A percentile compares a stretch with the other conserved stretches of the same genome.
Evolutionary conservation across 2,888 invertebrate species (phyloP).

Genomic region (Tromatobia lineatoria): DNA sequence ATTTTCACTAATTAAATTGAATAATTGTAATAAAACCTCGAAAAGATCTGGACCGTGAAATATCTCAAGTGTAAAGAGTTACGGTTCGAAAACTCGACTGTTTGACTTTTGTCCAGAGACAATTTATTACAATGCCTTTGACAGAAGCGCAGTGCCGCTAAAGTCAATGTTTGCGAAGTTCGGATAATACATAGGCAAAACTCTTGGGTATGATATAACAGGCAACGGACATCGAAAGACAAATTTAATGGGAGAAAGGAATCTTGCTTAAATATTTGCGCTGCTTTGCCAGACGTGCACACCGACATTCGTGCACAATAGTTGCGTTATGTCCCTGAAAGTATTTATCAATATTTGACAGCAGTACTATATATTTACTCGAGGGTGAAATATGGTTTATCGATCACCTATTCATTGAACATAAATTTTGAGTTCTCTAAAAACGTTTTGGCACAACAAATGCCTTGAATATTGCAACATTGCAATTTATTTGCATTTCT

Average conservation of each 20-base stretch:
- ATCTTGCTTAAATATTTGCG: slow-evolving; percentile 69
- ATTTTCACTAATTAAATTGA: background rate
- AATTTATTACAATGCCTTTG: slow-evolving; percentile 51
- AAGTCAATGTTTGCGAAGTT: slow-evolving; percentile 59
- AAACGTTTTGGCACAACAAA: background rate
- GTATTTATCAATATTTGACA: slow-evolving; percentile 32
- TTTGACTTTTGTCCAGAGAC: slow-evolving; percentile 47
- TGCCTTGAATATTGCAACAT: too few relatives aligned
- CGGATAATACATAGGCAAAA: slow-evolving; percentile 30
- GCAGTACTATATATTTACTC: background rate
- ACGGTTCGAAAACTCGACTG: background rate
- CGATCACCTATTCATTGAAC: background rate
- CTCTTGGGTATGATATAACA: slow-evolving; percentile 28
- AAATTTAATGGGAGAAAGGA: slow-evolving; percentile 70
- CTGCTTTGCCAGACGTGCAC: slow-evolving; percentile 15
- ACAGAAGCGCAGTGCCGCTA: slow-evolving; percentile 18
- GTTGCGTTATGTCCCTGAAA: background rate
- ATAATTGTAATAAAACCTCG: slow-evolving; percentile 1
- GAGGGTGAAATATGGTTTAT: background rate
- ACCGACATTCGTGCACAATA: background rate
- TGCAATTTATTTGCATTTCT: too few relatives aligned
- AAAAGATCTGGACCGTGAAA: background rate
- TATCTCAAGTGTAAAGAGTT: background rate
- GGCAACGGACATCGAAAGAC: slow-evolving; percentile 58
- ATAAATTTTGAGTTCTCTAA: background rate